Conservation (phyloP, 2,888 invertebrate species). For the Drosophila lacicola region DNA sequence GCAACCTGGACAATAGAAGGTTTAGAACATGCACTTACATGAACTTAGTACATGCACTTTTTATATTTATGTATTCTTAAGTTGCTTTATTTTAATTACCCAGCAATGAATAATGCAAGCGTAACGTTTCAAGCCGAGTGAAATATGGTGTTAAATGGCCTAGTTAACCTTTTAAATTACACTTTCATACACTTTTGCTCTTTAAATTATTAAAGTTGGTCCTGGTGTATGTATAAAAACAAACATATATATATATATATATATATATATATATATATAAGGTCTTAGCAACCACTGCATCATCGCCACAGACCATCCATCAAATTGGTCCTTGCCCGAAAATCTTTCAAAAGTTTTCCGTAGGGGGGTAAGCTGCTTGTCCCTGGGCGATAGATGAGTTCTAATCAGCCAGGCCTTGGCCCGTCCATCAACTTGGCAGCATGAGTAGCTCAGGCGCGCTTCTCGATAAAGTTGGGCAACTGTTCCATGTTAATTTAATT, state of each 20-base stretch:
- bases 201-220: slow-evolving; percentile 36
- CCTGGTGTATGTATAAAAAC: neutral
- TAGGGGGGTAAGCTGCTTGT: slow-evolving; percentile 14
- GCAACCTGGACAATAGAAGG: neutral
- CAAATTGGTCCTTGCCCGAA: slow-evolving; percentile 59
- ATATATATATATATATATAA: neutral
- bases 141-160: neutral
- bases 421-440: slow-evolving; percentile 35
- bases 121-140: neutral
- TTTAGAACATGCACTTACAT: neutral
- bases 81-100: neutral
- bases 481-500: slow-evolving; percentile 71
- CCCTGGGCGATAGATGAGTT: slow-evolving; percentile 59
- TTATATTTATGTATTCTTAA: neutral
- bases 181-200: neutral
- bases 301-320: slow-evolving; percentile 52
- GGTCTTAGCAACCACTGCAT: slow-evolving; percentile 1
- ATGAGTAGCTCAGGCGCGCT: slow-evolving; percentile 1
- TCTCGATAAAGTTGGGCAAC: slow-evolving; percentile 54
- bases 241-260: neutral
- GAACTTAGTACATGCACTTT: neutral
- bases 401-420: slow-evolving; percentile 51
- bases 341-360: slow-evolving; percentile 51
- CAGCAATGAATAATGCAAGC: neutral
- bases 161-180: neutral